phyloP scores from a whole-genome alignment of 1,140 invertebrate genomes.

The Rhagoletis zephyria region DNA sequence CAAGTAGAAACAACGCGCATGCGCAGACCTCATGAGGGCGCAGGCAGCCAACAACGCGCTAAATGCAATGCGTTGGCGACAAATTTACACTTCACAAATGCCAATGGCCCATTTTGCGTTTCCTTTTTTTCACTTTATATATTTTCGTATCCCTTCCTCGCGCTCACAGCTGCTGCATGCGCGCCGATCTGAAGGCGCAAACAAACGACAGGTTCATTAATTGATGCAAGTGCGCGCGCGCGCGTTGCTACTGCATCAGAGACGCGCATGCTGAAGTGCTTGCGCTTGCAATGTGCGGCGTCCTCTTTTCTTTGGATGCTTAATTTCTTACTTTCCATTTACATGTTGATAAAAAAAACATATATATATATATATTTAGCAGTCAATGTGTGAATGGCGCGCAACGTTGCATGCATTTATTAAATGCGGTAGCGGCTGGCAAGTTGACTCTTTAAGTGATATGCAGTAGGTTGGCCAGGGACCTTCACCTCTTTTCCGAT shows the following conservation, averaged over 20 bases:
- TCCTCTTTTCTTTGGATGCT: background rate
- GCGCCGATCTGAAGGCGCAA: background rate
- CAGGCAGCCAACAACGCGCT: background rate
- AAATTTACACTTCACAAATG: slow-evolving; percentile 43
- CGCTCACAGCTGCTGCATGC: too few relatives aligned
- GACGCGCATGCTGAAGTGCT: background rate
- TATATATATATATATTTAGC: too few relatives aligned
- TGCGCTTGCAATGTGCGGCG: background rate
- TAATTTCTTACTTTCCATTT: background rate
- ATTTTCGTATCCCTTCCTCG: background rate
- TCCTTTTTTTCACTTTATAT: background rate
- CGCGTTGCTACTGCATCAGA: slow-evolving; percentile 6
- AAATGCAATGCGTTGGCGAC: slow-evolving; percentile 51
- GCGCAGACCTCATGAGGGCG: background rate
- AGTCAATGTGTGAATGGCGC: background rate
- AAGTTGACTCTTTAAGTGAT: background rate
- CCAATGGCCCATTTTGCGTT: background rate
- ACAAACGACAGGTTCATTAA: slow-evolving; percentile 49
- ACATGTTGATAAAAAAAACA: background rate
- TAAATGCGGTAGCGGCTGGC: background rate
- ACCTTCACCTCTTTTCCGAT: background rate
- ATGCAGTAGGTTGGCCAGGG: background rate
- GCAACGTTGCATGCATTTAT: background rate
- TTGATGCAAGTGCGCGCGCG: background rate
- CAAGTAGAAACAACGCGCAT: background rate